Percentiles rank a stretch among this genome's conserved stretches.
Conservation (phyloP, 2,888 invertebrate genomes). For the Loripinus fragilis region DNA sequence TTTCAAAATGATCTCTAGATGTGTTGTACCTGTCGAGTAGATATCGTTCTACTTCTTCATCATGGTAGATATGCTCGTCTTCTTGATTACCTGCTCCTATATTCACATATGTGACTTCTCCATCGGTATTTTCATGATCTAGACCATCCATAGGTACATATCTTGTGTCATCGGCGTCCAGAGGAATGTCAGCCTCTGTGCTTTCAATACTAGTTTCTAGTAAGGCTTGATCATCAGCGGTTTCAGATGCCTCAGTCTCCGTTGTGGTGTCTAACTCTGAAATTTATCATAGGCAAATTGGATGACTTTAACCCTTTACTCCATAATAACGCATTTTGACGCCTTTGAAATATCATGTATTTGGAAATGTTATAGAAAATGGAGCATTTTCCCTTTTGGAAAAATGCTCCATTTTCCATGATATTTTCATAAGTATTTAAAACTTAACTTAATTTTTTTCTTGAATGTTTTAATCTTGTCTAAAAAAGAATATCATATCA, state of each 20-base stretch:
- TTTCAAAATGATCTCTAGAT: constrained; percentile 45
- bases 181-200: background rate
- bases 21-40: constrained; percentile 28
- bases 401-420: no score
- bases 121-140: background rate
- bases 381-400: no score
- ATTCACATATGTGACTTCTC: constrained; percentile 31
- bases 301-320: no score
- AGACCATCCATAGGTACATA: constrained; percentile 2
- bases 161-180: background rate
- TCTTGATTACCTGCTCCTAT: constrained; percentile 5
- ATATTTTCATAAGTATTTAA: no score
- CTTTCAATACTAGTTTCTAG: background rate
- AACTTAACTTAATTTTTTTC: no score
- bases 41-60: constrained; percentile 50
- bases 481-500: no score
- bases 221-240: background rate
- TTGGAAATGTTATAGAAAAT: no score
- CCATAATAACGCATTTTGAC: no score
- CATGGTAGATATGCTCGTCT: constrained; percentile 52
- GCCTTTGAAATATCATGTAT: no score
- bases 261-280: background rate
- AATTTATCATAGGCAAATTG: no score
- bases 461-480: no score
- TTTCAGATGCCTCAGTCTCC: background rate